Base-by-base conservation (phyloP, 2,797 vertebrate genomes). In the Spinibarbus caldwelli region DNA sequence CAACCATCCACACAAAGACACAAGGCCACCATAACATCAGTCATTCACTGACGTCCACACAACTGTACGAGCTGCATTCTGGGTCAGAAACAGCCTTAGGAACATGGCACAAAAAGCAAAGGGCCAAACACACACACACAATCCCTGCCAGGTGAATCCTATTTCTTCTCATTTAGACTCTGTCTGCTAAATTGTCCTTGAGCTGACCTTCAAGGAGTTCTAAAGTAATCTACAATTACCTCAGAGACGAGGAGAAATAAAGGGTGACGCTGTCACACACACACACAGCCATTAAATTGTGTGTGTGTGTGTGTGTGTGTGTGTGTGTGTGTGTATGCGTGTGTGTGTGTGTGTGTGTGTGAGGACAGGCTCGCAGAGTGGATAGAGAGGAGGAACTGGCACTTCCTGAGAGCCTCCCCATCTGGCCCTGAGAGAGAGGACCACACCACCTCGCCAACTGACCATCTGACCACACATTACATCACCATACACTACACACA, bases 181-280 rank as follows among this genome's bases (percentile, higher is more conserved):
- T 80, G 70, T 84, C 82, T 80, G 62, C 49, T 67, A 54, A 82
- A 73, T 62, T 70, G 76, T 83, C 83, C 87, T 68, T 87, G 73
- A 78, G 49, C 43, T 76, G 83, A 77, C 87, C 87, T 88, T 88
- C 82, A 85, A 62, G 38, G 38, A 80, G 83, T 68, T 45, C 78
- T 80, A 89, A 91, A 89, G 90, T 93, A 93, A 94, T 94, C 92
- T 71, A 64, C 90, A 88, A 92, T 93, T 93, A 93, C 92, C 85
- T 90, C 80, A 91, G 89, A 66, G 62, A 84, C 78, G 84, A 71
- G 43, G 59, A 72, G 68, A 83, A 86, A 80, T 72, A 78, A 47
- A 78, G 78, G 78, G 70, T 73, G 78, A 73, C 21, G 86, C 90
- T 89, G 89, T 93, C 90, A 86, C 91, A 91, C 91, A 92, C 85